phyloP scores from a whole-genome alignment of 2,113 vertebrate genomes.

The Mystacornis crossleyi region DNA sequence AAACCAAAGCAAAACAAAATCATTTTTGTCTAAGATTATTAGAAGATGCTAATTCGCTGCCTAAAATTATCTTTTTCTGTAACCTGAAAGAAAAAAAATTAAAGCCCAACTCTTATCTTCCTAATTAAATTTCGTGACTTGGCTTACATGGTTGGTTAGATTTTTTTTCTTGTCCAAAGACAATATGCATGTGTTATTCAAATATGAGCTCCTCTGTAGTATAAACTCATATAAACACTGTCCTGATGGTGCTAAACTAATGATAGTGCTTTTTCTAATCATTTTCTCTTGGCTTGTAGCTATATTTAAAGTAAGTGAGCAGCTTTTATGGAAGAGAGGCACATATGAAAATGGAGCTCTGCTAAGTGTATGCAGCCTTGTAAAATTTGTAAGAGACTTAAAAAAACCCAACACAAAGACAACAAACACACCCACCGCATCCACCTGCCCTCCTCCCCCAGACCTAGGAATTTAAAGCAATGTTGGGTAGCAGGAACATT shows the following conservation, averaged over 20 bases:
- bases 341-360: not conserved
- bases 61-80: conserved; percentile 72
- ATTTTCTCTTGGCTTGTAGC: conserved; percentile 17
- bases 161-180: conserved; percentile 24
- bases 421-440: not conserved
- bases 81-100: conserved; percentile 27
- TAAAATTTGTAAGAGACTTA: conserved; percentile 25
- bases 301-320: conserved; percentile 56
- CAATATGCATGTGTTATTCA: conserved; percentile 63
- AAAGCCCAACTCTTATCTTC: conserved; percentile 67
- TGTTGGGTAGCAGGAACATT: not conserved
- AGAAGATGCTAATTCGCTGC: conserved; percentile 81
- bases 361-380: not conserved
- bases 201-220: conserved; percentile 65
- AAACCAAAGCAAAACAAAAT: conserved; percentile 84
- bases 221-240: conserved; percentile 39
- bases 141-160: conserved; percentile 58
- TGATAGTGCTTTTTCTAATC: not conserved
- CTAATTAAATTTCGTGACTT: conserved; percentile 80
- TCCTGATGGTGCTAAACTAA: conserved; percentile 31
- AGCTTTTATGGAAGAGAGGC: conserved; percentile 10
- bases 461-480: not conserved
- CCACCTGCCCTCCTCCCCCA: not conserved
- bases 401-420: not conserved
- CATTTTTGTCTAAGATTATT: conserved; percentile 83